Evolutionary conservation across 2,888 invertebrate species (phyloP).

Genomic region (Himalopsyche kuldschensis): DNA sequence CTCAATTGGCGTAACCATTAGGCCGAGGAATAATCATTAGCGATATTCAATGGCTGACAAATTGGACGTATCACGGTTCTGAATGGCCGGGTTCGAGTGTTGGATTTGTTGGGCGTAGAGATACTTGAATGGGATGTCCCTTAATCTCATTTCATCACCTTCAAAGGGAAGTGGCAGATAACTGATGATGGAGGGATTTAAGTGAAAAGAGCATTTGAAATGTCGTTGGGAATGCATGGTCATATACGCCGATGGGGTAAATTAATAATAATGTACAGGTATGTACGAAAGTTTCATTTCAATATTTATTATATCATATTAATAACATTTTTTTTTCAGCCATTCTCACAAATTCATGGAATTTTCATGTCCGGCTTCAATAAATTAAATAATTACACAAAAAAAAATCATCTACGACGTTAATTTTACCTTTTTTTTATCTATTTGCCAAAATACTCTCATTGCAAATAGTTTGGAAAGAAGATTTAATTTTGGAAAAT

Average conservation of each 20-base stretch:
- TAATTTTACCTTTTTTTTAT: too few relatives aligned
- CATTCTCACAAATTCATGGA: too few relatives aligned
- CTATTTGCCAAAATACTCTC: too few relatives aligned
- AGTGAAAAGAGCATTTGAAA: background rate
- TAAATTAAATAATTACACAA: too few relatives aligned
- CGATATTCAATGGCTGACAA: slow-evolving; percentile 25
- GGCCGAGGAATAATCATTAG: slow-evolving; percentile 12
- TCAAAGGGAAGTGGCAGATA: background rate
- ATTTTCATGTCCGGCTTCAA: too few relatives aligned
- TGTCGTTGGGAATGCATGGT: background rate
- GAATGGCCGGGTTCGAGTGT: background rate
- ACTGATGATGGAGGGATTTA: background rate
- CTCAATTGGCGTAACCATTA: background rate
- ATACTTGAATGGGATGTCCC: background rate
- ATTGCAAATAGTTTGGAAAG: too few relatives aligned
- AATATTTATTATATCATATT: background rate
- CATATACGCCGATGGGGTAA: background rate
- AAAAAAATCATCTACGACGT: too few relatives aligned
- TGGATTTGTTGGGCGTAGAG: background rate
- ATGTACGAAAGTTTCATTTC: background rate
- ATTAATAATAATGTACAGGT: background rate
- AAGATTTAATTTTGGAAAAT: too few relatives aligned
- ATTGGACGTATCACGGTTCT: slow-evolving; percentile 12
- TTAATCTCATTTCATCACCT: background rate
- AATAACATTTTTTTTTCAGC: too few relatives aligned